Evolutionary conservation across 2,113 vertebrate species (phyloP).

Genomic region (Epinephelus fuscoguttatus): DNA sequence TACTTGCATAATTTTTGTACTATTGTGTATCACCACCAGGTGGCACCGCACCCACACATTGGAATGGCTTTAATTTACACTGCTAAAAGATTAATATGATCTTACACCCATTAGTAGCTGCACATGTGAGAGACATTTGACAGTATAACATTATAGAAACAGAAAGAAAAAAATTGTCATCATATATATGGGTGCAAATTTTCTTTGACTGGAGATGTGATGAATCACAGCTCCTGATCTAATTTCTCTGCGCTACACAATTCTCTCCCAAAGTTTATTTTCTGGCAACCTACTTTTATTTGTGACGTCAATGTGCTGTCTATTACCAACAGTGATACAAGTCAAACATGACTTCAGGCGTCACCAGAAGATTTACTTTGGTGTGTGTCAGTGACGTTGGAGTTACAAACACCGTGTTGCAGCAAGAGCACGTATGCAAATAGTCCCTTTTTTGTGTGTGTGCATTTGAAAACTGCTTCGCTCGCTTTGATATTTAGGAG

Average conservation of each 20-base stretch:
- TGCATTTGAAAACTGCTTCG: background rate
- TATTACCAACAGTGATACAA: constrained; percentile 15
- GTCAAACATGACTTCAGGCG: constrained; percentile 35
- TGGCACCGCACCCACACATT: constrained; percentile 11
- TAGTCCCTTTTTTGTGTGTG: background rate
- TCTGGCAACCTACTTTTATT: constrained; percentile 23
- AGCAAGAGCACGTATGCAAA: background rate
- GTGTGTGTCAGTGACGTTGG: background rate
- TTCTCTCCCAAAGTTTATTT: constrained; percentile 1
- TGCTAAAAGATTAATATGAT: background rate
- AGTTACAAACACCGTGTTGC: background rate
- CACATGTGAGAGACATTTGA: background rate
- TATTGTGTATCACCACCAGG: constrained; percentile 30
- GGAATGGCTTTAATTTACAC: background rate
- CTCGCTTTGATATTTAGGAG: background rate
- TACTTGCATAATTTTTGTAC: too few relatives aligned
- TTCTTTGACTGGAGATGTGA: background rate
- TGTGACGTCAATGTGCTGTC: background rate
- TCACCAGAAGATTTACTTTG: background rate
- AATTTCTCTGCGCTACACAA: background rate
- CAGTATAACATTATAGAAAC: too few relatives aligned
- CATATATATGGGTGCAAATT: background rate
- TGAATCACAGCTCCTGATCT: constrained; percentile 7
- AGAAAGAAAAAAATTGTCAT: background rate
- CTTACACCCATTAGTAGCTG: background rate